Evolutionary conservation across 2,113 vertebrate species (phyloP).

Genomic region (Cynoglossus semilaevis): DNA sequence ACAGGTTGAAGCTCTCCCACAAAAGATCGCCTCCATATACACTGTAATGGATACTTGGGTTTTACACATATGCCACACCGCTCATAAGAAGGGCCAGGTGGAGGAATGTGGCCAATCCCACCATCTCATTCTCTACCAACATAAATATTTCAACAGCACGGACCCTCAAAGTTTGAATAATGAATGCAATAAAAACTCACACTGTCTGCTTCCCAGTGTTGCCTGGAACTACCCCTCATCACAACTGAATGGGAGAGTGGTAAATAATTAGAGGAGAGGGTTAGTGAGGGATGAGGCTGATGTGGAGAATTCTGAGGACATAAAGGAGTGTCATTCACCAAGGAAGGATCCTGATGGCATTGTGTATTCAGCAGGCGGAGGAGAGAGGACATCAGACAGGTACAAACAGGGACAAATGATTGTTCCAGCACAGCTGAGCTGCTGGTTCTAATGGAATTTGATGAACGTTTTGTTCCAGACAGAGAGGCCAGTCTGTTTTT

Average conservation of each 20-base stretch:
- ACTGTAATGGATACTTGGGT: too few species aligned
- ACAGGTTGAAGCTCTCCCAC: too few species aligned
- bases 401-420: constrained; percentile 19
- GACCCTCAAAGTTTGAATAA: constrained; percentile 56
- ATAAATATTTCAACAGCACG: constrained; percentile 59
- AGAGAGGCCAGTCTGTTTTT: constrained; percentile 33
- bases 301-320: background rate
- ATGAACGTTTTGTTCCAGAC: constrained; percentile 47
- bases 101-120: constrained; percentile 20
- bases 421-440: constrained; percentile 22
- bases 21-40: background rate
- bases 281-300: constrained; percentile 19
- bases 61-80: background rate
- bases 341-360: background rate
- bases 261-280: background rate
- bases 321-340: background rate
- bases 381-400: constrained; percentile 22
- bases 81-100: background rate
- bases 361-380: constrained; percentile 7
- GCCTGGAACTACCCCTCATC: constrained; percentile 35
- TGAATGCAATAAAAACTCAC: constrained; percentile 63
- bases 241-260: constrained; percentile 29
- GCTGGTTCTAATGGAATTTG: constrained; percentile 36
- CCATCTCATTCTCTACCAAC: constrained; percentile 50
- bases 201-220: constrained; percentile 31